Base-by-base conservation (phyloP, 2,797 vertebrate genomes). In the Sylvilagus floridanus region DNA sequence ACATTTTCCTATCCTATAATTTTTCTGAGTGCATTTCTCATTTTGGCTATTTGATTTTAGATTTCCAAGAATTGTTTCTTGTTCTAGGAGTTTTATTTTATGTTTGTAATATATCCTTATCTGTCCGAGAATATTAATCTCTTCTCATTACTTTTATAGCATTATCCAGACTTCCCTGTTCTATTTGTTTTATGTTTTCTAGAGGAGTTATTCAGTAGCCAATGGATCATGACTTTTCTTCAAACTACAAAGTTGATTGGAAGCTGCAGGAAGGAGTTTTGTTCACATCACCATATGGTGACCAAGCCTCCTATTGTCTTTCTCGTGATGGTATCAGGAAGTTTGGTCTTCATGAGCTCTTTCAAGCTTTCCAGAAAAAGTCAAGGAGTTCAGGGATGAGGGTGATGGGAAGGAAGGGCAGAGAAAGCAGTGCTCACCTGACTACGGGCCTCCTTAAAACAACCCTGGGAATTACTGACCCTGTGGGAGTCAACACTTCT, bases 11-110 rank as follows among this genome's bases (percentile, higher is more conserved):
- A 35, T 90, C 68, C 76, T 57, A 21, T 65, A 89, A 47, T 11
- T 47, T 24, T 78, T 73, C 62, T 84, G 47, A 19, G 13, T 84
- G 2, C 37, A 30, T 77, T 95, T 91, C 19, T 81, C 68, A 63
- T 35, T 71, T 63, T 73, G 37, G 9, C 57, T 83, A 72, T 81
- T 85, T 42, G 57, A 60, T 72, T 84, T 84, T 88, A 50, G 26
- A 69, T 84, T 85, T 90, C 32, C 9, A 52, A 57, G 54, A 71
- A 22, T 9, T 52, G 42, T 86, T 69, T 19, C 28, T 75, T 66
- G 3, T 78, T 90, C 42, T 32, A 12, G n/a, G 35, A 84, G 7
- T 54, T 92, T 81, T 57, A 52, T 81, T 71, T 84, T 0, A 17
- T 47, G 13, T 75, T 12, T 17, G 5, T 2, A 63, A 52, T 66